Base-by-base conservation (phyloP, 1,140 invertebrate species). In the Hirudo medicinalis region DNA sequence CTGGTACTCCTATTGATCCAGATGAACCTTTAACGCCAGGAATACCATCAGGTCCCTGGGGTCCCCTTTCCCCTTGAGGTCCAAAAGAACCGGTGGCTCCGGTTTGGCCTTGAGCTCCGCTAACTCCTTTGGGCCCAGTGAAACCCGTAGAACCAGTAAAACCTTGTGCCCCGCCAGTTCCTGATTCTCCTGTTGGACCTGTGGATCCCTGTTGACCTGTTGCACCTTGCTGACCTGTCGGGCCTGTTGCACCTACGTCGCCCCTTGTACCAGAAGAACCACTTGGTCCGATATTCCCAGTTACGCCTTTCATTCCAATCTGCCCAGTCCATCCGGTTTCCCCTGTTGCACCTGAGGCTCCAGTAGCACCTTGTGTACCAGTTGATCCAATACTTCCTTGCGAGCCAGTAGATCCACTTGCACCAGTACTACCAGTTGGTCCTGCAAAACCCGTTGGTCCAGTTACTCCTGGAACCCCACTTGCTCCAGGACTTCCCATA, bases 11-110 rank as follows among this genome's bases (percentile, higher is more conserved):
- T n/a, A 40, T 20, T 6, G 29, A 76, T 75, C 32, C 72, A 19
- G 75, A 74, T 25, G 75, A 72, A 27, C 78, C 78, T 36, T 75
- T 69, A 29, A 66, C 17, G 72, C 77, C 77, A 69, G 22, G 49
- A 63, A 70, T 67, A 49, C 60, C 67, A 72, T 54, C 29, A n/a
- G 19, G 57, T 32, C 76, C 76, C 20, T 54, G 20, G 43, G 25
- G n/a, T n/a, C 66, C 66, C 29, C 69, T 22, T 17, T 70, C 27
- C 22, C 76, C 22, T 20, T 32, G 25, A 36, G n/a, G 29, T 68
- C 67, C 67, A 1, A 40, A n/a, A 36, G 20, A 20, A 19, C 67
- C 67, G 27, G n/a, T 17, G 4, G 43, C 43, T 36, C 69, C 69
- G n/a, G 17, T 4, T 70, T 29, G 20, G 3, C 69, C 69, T 25